phyloP scores from a whole-genome alignment of 1,140 invertebrate species.

The Euglossa dilemma region DNA sequence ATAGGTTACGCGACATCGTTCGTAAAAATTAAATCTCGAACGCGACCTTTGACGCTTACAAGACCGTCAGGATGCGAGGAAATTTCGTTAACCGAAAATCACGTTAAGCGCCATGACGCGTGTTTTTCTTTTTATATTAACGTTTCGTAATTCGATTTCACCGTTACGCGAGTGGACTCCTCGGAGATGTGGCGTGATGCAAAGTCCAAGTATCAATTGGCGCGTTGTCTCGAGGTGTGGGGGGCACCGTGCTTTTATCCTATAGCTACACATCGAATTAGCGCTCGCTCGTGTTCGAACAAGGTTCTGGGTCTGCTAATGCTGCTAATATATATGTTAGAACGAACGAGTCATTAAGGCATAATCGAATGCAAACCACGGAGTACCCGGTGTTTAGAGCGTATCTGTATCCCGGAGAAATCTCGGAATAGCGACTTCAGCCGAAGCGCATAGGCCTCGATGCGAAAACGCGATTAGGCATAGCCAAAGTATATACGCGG shows the following conservation, averaged over 20 bases:
- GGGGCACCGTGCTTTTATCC: too few species aligned
- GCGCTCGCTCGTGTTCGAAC: too few species aligned
- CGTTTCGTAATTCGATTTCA: conserved; percentile 16
- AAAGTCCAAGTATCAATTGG: too few species aligned
- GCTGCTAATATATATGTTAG: too few species aligned
- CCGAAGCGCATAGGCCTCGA: not conserved
- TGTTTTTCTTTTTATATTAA: not conserved
- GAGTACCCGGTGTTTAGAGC: too few species aligned
- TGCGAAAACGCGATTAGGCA: not conserved
- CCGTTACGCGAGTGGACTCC: not conserved
- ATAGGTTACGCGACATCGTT: not conserved
- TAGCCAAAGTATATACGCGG: not conserved
- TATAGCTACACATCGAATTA: too few species aligned
- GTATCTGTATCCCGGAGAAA: not conserved
- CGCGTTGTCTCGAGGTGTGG: too few species aligned
- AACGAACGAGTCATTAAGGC: too few species aligned
- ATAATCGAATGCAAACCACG: too few species aligned
- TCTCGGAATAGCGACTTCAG: not conserved
- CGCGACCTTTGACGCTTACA: not conserved
- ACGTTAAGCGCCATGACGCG: not conserved
- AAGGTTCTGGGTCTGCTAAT: too few species aligned
- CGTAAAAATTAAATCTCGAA: conserved; percentile 7
- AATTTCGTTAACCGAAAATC: conserved; percentile 42
- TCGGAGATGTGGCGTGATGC: not conserved
- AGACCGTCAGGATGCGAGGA: too few species aligned